phyloP scores from a whole-genome alignment of 2,113 vertebrate species.

The Cynoglossus semilaevis region DNA sequence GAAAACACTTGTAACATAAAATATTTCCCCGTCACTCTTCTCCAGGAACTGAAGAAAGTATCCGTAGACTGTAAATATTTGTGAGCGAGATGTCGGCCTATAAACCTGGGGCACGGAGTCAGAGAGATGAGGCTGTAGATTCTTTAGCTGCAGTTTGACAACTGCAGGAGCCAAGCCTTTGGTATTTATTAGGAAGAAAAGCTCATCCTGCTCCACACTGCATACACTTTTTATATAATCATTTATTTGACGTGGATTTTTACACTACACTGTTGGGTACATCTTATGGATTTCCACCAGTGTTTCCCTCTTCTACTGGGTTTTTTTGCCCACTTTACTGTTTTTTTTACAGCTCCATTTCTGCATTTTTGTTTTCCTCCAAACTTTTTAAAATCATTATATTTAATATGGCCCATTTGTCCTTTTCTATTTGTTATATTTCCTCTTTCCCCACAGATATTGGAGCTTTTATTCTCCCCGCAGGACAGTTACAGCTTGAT shows the following conservation, averaged over 20 bases:
- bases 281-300: not conserved
- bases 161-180: not conserved
- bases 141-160: not conserved
- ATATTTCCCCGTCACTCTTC: not conserved
- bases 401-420: conserved; percentile 64
- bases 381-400: conserved; percentile 53
- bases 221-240: not conserved
- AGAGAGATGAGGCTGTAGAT: not conserved
- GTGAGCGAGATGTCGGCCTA: not conserved
- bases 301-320: not conserved
- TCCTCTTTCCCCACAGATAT: conserved; percentile 28
- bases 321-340: conserved; percentile 22
- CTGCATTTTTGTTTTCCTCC: conserved; percentile 26
- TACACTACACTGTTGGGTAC: not conserved
- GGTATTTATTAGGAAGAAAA: not conserved
- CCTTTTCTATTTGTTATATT: conserved; percentile 53
- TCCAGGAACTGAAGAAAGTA: not conserved
- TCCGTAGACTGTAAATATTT: not conserved
- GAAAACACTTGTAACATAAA: not conserved
- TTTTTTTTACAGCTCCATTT: conserved; percentile 27
- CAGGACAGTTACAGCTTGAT: conserved; percentile 54
- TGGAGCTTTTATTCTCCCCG: conserved; percentile 59
- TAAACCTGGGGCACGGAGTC: not conserved
- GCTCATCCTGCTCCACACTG: not conserved
- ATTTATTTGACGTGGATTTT: not conserved